Base-by-base conservation (phyloP, 1,140 invertebrate species). In the Pantala flavescens region DNA sequence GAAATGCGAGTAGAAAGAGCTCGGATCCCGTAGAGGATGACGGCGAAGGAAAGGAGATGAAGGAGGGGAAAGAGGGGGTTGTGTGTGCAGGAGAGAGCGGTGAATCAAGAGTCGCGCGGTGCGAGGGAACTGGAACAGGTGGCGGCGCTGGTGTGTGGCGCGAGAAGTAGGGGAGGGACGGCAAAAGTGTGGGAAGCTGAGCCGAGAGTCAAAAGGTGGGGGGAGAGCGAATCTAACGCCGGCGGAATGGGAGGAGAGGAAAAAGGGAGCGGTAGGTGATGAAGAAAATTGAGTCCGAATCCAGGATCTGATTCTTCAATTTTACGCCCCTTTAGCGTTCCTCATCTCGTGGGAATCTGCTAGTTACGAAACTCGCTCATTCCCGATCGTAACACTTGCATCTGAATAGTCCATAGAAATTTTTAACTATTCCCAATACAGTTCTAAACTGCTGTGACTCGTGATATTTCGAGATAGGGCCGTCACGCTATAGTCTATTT, bases 241-340 rank as follows among this genome's bases (percentile, higher is more conserved):
- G 49, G 49, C 5, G n/a, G 12, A 21, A 21, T 19, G 49, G 14
- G 49, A 63, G 12, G 49, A 12, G 49, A 12, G 49, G 12, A 63
- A 63, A 5, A 21, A 63, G 49, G 49, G 49, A 63, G 49, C 5
- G 49, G 49, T 63, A 63, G 49, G 49, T 21, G 49, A 63, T 63
- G 49, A 63, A 63, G 49, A 63, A 63, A 63, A 63, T 63, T 63
- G 49, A 63, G 49, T 63, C 49, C 49, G 49, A 63, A 21, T 16
- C 49, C 16, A 21, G 49, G 49, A 21, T 21, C 49, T 63, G 49
- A 63, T 63, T 63, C 49, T 63, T 63, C 49, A 63, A 63, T 63
- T 63, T 63, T 63, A 3, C 49, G 49, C 49, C 12, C 49, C n/a
- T 63, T 63, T 63, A 63, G 3, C 49, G 12, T 63, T 63, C 12